Conservation (phyloP, 2,113 vertebrate species). For the Micromys minutus region DNA sequence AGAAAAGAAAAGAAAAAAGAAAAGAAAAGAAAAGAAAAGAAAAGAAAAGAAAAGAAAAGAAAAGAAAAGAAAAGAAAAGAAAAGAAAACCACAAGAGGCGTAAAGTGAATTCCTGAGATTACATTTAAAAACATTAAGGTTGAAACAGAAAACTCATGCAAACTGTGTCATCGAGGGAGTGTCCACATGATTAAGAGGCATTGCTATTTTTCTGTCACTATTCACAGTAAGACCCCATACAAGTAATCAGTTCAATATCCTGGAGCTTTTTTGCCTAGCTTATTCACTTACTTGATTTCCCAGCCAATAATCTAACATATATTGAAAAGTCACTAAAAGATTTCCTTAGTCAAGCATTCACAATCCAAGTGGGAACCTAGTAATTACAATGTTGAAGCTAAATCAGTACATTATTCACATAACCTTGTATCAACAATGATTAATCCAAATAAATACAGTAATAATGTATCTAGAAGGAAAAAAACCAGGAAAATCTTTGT, state of each 20-base stretch:
- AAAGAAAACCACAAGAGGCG: background rate
- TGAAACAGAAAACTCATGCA: constrained; percentile 1
- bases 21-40: constrained; percentile 44
- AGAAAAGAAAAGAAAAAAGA: constrained; percentile 44
- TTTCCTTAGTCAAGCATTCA: background rate
- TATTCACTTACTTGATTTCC: background rate
- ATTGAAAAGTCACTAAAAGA: constrained; percentile 31
- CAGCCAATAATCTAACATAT: background rate
- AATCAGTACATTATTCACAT: background rate
- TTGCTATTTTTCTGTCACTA: background rate
- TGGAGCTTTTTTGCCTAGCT: background rate
- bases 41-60: constrained; percentile 44
- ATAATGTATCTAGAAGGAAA: constrained; percentile 8
- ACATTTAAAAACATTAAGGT: background rate
- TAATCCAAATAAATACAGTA: background rate
- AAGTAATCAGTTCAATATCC: constrained; percentile 8
- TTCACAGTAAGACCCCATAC: background rate
- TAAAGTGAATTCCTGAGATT: constrained; percentile 10
- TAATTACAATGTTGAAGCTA: background rate
- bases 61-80: constrained; percentile 46
- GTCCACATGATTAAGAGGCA: background rate
- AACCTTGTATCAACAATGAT: background rate
- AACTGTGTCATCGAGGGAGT: background rate
- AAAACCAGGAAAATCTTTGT: background rate
- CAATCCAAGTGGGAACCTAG: background rate